Evolutionary conservation across 2,888 invertebrate genomes (phyloP), one percentile per base, ranked within the genome.

Genomic region (Zonitis immaculata): DNA sequence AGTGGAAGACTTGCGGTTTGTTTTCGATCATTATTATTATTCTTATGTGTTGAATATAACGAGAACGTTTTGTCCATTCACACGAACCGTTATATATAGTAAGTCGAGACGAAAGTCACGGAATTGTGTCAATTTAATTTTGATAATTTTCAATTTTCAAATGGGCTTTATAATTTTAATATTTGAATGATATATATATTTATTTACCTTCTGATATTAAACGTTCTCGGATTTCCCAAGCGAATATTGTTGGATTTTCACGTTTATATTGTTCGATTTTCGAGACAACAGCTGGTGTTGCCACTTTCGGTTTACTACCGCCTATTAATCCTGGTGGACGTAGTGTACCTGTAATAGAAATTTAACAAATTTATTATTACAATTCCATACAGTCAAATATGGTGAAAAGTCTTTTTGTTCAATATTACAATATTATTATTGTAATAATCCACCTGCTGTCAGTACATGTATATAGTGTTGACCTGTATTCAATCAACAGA

Each of bases 231-330:
- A 97, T 97, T 82, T 98, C 97, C 97, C 97, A 98, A 44, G 97
- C 97, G 76, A 97, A 98, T 72, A 97, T 96, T 56, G 97, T 97
- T 3, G 97, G 96, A 77, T 97, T 97, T 76, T 97, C 96, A 66
- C 95, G 79, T 80, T 97, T 97, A 83, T 97, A 96, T 77, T 95
- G 93, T 78, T 97, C 97, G 71, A 97, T 97, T 81, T 96, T 97
- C 60, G 94, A 90, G 56, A 97, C 96, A 47, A 97, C 97, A 11
- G 92, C 89, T 18, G 97, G 97, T 26, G 97, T 97, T 52, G 97
- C 97, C 54, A 97, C 97, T 79, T 97, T 96, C 4, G 95, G 95
- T 77, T 96, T 96, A 76, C 94, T 95, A 60, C 96, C 95, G 51
- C 95, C 94, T 65, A 95, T 95, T 65, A 95, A 80, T 14, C 93